Evolutionary conservation across 2,113 vertebrate genomes (phyloP).

Genomic region (Nematolebias whitei): DNA sequence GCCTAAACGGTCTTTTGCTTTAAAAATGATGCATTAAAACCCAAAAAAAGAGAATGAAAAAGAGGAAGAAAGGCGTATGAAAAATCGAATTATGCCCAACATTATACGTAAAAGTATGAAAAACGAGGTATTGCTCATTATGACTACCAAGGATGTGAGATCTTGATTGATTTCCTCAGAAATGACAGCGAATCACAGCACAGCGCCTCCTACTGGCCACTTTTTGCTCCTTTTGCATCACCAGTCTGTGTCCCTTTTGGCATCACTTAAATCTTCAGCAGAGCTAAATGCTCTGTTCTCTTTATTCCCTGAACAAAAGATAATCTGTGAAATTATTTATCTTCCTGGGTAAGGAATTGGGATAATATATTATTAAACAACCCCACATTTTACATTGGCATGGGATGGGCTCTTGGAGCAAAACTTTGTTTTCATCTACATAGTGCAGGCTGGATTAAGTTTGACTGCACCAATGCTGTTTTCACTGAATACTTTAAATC

Average conservation of each 20-base stretch:
- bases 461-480: constrained; percentile 36
- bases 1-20: too few relatives aligned
- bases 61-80: neutral
- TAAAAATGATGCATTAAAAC: too few relatives aligned
- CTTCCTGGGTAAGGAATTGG: constrained; percentile 65
- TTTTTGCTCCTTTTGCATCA: too few relatives aligned
- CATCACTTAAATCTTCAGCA: constrained; percentile 55
- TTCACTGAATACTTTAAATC: constrained; percentile 33
- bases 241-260: constrained; percentile 27
- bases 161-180: constrained; percentile 11
- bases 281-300: constrained; percentile 65
- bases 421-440: constrained; percentile 11
- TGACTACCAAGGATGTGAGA: too few relatives aligned
- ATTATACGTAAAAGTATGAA: neutral
- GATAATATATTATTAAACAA: constrained; percentile 67
- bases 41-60: too few relatives aligned
- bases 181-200: constrained; percentile 36
- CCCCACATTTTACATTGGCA: constrained; percentile 36
- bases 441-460: constrained; percentile 23
- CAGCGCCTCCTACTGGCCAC: constrained; percentile 53
- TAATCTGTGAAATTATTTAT: constrained; percentile 79
- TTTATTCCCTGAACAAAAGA: constrained; percentile 63
- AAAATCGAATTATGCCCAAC: neutral
- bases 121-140: neutral
- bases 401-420: constrained; percentile 27